Percentiles rank a stretch among this genome's conserved stretches.
Evolutionary conservation across 2,888 invertebrate species (phyloP).

Genomic region (Sinelater perroti): DNA sequence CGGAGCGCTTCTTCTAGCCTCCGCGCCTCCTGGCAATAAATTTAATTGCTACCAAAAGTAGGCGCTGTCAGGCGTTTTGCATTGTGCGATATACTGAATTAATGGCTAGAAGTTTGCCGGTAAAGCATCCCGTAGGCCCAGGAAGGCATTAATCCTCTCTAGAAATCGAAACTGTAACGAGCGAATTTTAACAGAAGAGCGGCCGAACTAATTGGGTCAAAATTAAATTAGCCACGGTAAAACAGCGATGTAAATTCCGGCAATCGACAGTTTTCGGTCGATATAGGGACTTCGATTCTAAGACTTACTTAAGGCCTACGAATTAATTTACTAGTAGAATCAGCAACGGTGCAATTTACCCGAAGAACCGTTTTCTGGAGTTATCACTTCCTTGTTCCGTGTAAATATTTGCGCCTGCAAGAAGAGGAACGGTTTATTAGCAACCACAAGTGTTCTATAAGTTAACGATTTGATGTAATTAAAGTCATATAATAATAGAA

Average conservation of each 20-base stretch:
- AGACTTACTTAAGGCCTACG: too few relatives aligned
- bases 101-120: neutral
- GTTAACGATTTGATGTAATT: too few relatives aligned
- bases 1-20: conserved; percentile 4
- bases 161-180: conserved; percentile 7
- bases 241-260: neutral
- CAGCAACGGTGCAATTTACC: too few relatives aligned
- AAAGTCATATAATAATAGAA: too few relatives aligned
- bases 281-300: too few relatives aligned
- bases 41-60: conserved; percentile 2
- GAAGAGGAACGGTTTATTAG: too few relatives aligned
- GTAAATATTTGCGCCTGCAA: too few relatives aligned
- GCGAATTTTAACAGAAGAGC: neutral
- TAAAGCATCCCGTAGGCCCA: neutral
- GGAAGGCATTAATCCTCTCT: conserved; percentile 3
- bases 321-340: too few relatives aligned
- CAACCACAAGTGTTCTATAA: too few relatives aligned
- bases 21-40: neutral
- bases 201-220: conserved; percentile 4
- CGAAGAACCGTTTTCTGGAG: too few relatives aligned
- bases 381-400: too few relatives aligned
- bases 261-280: neutral
- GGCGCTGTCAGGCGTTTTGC: conserved; percentile 2
- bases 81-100: conserved; percentile 1
- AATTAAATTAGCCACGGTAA: conserved; percentile 1